Base-by-base conservation (phyloP, 2,113 vertebrate genomes). In the Carettochelys insculpta region DNA sequence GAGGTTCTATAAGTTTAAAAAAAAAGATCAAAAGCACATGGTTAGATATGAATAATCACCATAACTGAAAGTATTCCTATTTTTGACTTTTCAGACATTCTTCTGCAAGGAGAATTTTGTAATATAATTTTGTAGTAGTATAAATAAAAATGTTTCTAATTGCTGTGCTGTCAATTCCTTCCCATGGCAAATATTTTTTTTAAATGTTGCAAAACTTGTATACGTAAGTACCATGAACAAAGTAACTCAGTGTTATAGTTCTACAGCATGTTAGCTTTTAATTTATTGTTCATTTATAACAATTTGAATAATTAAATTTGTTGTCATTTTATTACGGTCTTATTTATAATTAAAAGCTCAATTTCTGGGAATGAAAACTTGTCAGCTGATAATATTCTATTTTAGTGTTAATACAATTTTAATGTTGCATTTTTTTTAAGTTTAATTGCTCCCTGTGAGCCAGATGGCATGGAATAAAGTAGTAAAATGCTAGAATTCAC, bases 1-100 rank as follows among this genome's bases (percentile, higher is more conserved):
- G 98, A 99, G 99, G 98, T 99, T 99, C 99, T 99, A 97, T 17
- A 51, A 95, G 86, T 95, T 82, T 92, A 96, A 96, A 95, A 92
- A 93, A 79, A 95, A 96, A 95, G 65, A 93, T 48, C 41, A 87
- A 94, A 96, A 95, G n/a, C 84, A 87, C 53, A 94, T 50, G 94
- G 77, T 92, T 0, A 92, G 81, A 91, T 68, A 92, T 65, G 71
- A 90, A 71, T 58, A 38, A 31, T 29, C 11, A 6, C 43, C 79
- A 65, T 0, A 56, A 58, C 17, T 65, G 94, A 84, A 47, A 24
- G 5, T 81, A 86, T 0, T 81, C 61, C 87, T 58, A 38, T 81
- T 27, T 81, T 75, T 7, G 27, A 48, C 61, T 93, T 41, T 24
- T 90, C 75, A 52, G 25, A 11, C 24, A 92, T 88, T n/a, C 48